A percentile compares a stretch with the other conserved stretches of the same genome.
Evolutionary conservation across 2,888 invertebrate species (phyloP).

Genomic region (Phania funesta): DNA sequence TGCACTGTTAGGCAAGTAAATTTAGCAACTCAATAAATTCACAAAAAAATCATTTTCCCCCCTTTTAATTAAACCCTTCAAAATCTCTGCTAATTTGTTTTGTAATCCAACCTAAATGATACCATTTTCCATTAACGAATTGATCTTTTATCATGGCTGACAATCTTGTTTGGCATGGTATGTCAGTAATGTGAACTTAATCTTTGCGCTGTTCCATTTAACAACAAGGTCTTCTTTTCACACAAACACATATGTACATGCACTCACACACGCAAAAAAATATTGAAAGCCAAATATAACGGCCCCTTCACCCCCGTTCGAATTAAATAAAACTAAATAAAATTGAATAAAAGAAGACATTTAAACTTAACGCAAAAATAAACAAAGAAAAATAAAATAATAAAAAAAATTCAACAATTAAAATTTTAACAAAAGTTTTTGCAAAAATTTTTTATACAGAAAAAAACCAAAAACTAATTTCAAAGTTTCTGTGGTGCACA

Average conservation of each 20-base stretch:
- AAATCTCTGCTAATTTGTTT: neutral
- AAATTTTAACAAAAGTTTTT: neutral
- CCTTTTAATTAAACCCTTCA: neutral
- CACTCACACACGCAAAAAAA: neutral
- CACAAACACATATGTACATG: too few relatives aligned
- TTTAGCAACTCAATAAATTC: too few relatives aligned
- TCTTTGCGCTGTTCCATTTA: neutral
- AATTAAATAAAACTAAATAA: neutral
- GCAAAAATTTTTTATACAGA: too few relatives aligned
- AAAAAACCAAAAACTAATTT: neutral
- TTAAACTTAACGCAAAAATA: neutral
- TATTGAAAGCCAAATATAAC: neutral
- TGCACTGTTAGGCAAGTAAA: too few relatives aligned
- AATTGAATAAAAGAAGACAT: constrained; percentile 2
- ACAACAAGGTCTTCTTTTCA: neutral
- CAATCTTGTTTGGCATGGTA: neutral
- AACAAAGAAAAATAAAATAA: neutral
- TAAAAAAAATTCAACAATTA: neutral
- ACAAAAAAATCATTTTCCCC: too few relatives aligned
- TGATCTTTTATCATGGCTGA: neutral
- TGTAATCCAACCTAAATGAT: neutral
- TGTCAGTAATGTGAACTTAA: neutral
- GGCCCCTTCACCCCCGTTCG: neutral
- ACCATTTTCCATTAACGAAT: neutral
- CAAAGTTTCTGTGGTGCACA: neutral